Evolutionary conservation across 2,888 invertebrate species (phyloP), one percentile per base, ranked within the genome.

Genomic region (Andrena praecox): DNA sequence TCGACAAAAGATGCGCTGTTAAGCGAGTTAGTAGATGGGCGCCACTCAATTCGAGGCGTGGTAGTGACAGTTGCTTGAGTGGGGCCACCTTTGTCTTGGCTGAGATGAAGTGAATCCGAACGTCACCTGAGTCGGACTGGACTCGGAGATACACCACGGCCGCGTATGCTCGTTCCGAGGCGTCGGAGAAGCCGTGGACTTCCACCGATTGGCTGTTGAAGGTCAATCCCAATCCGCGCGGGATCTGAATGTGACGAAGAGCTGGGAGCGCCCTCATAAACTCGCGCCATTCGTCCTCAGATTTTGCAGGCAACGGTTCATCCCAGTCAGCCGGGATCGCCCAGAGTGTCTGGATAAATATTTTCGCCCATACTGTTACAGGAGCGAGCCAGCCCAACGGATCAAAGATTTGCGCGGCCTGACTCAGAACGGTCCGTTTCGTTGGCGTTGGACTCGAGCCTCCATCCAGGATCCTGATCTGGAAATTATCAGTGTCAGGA

Each of bases 161-260:
- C 12, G 79, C 64, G 77, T 86, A 83, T 1, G 85, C 86, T 0
- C 77, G 29, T n/a, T 84, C 80, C 4, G 83, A 86, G 0, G 84
- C 86, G 60, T 85, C 86, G 16, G 84, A 81, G 70, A 85, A 86
- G 0, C 82, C 84, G 29, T 86, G 85, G 0, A 86, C 29, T 59
- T 87, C 77, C 0, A 85, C 50, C 1, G 2, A 0, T 2, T 10
- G 1, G 5, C 12, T n/a, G 2, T 0, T 8, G 27, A 56, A 52
- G 12, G 56, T 29, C 10, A 52, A 2, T 0, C 64, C 27, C 0
- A 84, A 3, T 79, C 80, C 82, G 0, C 82, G 71, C 1, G 87
- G 82, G 1, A 85, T 72, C 31, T 35, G 20, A 2, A 87, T 31
- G 1, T 20, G 20, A 1, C 67, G 7, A 0, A 85, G 52, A 5